These are phyloP conservation scores for Egretta garzetta DNA, from an alignment of 2,113 vertebrate species.

Conservation along the genomic window DNA sequence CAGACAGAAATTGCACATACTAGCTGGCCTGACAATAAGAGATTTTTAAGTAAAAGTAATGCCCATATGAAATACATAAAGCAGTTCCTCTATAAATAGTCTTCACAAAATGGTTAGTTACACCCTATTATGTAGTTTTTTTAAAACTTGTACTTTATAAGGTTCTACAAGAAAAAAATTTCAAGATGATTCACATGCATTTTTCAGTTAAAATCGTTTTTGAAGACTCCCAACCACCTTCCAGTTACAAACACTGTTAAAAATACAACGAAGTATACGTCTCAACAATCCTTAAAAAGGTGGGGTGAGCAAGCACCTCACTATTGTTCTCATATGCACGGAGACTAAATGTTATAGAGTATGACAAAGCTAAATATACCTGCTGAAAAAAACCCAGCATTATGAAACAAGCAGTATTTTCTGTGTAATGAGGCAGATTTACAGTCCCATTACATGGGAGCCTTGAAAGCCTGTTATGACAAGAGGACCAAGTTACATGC, in stretches of 20 bases:
- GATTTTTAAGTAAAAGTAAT: not conserved
- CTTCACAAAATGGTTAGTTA: not conserved
- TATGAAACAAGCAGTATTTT: not conserved
- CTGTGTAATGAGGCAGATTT: not conserved
- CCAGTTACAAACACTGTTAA: not conserved
- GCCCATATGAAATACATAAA: not conserved
- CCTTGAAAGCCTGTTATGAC: not conserved
- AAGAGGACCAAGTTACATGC: not conserved
- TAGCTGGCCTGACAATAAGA: not conserved
- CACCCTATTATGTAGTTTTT: not conserved
- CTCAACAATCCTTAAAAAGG: not conserved
- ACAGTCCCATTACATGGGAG: not conserved
- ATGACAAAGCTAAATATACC: conserved; percentile 3
- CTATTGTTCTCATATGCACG: not conserved
- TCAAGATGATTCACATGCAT: not conserved
- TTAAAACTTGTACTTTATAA: not conserved
- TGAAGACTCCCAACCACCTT: not conserved
- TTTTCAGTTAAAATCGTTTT: not conserved
- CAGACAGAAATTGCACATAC: not conserved
- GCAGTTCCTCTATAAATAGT: not conserved
- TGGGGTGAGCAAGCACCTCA: not conserved
- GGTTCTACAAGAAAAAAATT: not conserved
- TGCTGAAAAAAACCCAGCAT: not conserved
- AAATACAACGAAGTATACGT: not conserved
- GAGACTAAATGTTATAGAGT: not conserved